Percentiles rank a stretch among this genome's conserved stretches.
Conservation (phyloP, 37 sponge, comb jelly and placozoan genomes). For the Chondrosia reniformis region DNA sequence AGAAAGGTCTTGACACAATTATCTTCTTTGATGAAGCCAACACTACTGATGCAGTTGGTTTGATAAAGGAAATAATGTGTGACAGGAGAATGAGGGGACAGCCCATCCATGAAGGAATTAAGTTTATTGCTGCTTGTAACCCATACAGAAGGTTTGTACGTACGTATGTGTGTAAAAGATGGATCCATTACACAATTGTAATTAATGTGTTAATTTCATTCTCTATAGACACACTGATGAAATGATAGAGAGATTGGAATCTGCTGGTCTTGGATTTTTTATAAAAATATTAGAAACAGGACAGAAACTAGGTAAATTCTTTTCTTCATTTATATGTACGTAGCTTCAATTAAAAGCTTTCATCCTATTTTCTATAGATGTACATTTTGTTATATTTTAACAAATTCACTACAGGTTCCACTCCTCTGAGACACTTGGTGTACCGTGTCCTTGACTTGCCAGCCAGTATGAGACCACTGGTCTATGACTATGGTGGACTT, state of each 20-base stretch:
- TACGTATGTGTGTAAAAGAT: neutral
- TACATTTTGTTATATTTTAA: neutral
- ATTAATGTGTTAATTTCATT: neutral
- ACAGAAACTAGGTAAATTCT: constrained; percentile 56
- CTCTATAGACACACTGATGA: constrained; percentile 55
- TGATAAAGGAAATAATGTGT: constrained; percentile 99
- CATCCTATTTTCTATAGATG: neutral
- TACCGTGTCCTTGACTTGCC: constrained; percentile 92
- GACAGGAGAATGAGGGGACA: constrained; percentile 79
- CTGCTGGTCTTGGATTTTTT: constrained; percentile 87
- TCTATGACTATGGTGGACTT: constrained; percentile 96
- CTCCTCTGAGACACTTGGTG: constrained; percentile 88
- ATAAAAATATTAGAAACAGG: constrained; percentile 50
- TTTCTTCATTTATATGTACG: neutral
- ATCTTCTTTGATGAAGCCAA: constrained; percentile 99
- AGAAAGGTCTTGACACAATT: constrained; percentile 60
- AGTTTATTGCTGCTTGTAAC: constrained; percentile 97
- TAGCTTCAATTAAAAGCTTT: neutral
- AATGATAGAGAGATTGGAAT: constrained; percentile 81
- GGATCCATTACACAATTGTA: too few species aligned
- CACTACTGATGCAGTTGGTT: constrained; percentile 88
- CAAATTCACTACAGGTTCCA: constrained; percentile 35
- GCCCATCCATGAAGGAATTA: constrained; percentile 63
- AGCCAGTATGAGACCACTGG: constrained; percentile 83
- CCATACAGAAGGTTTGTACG: constrained; percentile 77